Percentiles rank a stretch among this genome's conserved stretches.
Conservation (phyloP, 2,113 vertebrate species). For the Ochotona princeps region DNA sequence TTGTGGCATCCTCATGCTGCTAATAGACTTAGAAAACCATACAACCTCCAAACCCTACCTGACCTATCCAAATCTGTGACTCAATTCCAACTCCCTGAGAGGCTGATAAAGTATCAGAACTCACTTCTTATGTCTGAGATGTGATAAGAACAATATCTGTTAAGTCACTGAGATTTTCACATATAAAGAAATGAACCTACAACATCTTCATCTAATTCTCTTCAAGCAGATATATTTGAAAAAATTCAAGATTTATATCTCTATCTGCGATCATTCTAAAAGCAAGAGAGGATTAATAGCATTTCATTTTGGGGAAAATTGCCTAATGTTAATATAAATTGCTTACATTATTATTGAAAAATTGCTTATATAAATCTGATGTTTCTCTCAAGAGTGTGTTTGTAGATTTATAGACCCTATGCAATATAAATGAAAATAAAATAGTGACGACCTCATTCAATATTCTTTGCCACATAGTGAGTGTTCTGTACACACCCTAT, state of each 20-base stretch:
- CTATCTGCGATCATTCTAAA: slow-evolving; percentile 67
- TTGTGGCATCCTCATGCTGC: background rate
- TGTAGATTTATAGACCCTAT: slow-evolving; percentile 69
- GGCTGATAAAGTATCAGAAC: background rate
- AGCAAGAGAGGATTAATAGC: slow-evolving; percentile 66
- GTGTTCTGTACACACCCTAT: background rate
- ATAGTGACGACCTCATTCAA: slow-evolving; percentile 35
- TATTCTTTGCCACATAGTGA: slow-evolving; percentile 13
- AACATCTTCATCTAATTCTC: slow-evolving; percentile 31
- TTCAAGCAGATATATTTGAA: background rate
- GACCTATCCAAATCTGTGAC: background rate
- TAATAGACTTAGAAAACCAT: background rate
- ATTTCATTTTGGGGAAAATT: slow-evolving; percentile 61
- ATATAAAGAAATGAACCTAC: background rate
- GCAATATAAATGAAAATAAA: slow-evolving; percentile 64
- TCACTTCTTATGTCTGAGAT: background rate
- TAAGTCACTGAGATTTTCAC: slow-evolving; percentile 23
- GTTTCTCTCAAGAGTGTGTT: slow-evolving; percentile 61
- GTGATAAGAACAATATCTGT: background rate
- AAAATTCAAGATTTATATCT: slow-evolving; percentile 63
- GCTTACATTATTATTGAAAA: slow-evolving; percentile 70
- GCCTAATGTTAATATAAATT: slow-evolving; percentile 74
- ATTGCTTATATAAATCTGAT: slow-evolving; percentile 61
- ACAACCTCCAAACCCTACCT: background rate
- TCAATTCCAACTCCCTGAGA: background rate